Evolutionary conservation across 1,140 invertebrate genomes (phyloP).

Genomic region (Pemphigus obesinymphae): DNA sequence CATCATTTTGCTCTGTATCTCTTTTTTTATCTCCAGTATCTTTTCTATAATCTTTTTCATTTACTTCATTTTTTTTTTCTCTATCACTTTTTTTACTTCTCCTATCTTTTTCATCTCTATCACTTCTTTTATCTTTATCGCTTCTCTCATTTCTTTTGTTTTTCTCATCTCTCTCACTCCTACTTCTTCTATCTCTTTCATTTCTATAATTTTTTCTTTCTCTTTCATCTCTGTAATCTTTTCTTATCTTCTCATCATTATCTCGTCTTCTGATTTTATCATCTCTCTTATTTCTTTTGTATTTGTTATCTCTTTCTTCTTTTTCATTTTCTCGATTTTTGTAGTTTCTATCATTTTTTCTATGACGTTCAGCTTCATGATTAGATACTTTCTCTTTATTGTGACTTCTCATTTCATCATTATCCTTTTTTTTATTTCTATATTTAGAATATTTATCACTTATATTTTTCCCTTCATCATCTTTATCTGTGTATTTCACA

Average conservation of each 20-base stretch:
- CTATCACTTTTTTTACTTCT: conserved; percentile 47
- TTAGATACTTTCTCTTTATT: neutral
- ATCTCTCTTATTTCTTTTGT: conserved; percentile 24
- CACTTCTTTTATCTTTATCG: conserved; percentile 12
- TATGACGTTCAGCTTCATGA: neutral
- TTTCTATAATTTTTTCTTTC: conserved; percentile 42
- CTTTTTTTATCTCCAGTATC: conserved; percentile 16
- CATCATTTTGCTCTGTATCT: neutral
- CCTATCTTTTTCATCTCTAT: conserved; percentile 39
- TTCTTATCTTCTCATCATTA: conserved; percentile 41
- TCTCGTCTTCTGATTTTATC: conserved; percentile 39
- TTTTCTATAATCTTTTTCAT: conserved; percentile 23
- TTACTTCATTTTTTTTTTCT: conserved; percentile 46
- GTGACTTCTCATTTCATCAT: neutral
- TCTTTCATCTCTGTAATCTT: conserved; percentile 40
- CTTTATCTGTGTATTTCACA: conserved; percentile 53
- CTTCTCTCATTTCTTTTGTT: conserved; percentile 26
- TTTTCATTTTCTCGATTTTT: conserved; percentile 34
- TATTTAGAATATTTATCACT: conserved; percentile 28
- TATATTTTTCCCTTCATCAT: conserved; percentile 25
- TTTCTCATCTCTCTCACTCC: neutral
- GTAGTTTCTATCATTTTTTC: neutral
- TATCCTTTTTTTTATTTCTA: conserved; percentile 2
- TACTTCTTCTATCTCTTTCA: conserved; percentile 21
- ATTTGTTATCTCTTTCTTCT: conserved; percentile 38